These are phyloP conservation scores for Gymnorhina tibicen DNA, from an alignment of 2,113 vertebrate species.

Conservation along the genomic window DNA sequence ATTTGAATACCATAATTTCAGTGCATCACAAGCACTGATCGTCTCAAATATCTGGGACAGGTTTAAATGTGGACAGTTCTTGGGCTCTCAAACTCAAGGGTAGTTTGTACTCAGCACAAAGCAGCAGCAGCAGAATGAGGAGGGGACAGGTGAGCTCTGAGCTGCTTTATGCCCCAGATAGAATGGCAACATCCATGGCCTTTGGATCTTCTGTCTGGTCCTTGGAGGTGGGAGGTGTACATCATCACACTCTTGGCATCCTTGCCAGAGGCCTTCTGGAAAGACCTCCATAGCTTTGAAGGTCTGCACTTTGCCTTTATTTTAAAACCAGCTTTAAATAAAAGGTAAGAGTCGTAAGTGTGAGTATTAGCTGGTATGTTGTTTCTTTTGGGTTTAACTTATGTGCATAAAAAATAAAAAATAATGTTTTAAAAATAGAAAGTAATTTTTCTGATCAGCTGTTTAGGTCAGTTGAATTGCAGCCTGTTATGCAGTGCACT, in stretches of 20 bases:
- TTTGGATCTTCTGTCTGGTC: background rate
- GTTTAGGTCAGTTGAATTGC: background rate
- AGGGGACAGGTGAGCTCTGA: background rate
- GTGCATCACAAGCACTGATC: background rate
- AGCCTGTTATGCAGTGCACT: background rate
- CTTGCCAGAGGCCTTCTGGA: background rate
- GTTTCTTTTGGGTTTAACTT: background rate
- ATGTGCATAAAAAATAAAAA: background rate
- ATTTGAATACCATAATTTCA: background rate
- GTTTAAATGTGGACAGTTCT: background rate
- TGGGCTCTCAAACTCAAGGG: background rate
- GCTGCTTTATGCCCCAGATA: background rate
- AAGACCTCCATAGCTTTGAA: background rate
- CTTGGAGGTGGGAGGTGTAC: background rate
- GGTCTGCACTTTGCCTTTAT: background rate
- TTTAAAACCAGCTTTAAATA: background rate
- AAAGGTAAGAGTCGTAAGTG: background rate
- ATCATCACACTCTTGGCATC: fast-evolving
- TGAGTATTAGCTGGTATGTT: background rate
- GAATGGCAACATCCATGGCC: background rate
- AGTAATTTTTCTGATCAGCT: background rate
- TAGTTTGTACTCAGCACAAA: background rate
- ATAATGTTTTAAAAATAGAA: background rate
- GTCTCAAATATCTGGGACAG: background rate
- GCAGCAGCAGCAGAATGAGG: background rate